Conservation (phyloP, 2,113 vertebrate species). For the Calonectris borealis region DNA sequence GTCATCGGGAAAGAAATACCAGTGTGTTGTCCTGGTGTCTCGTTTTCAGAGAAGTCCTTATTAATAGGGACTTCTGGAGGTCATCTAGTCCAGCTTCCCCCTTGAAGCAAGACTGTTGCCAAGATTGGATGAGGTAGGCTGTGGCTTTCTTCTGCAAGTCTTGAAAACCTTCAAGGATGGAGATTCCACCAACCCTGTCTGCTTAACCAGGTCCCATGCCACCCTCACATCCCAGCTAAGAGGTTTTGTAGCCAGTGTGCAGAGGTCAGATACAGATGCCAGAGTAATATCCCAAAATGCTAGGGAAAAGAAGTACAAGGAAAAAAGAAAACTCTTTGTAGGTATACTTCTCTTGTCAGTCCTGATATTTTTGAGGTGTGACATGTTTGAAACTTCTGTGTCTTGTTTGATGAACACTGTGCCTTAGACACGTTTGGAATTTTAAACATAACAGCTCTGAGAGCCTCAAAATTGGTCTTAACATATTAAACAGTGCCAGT, state of each 20-base stretch:
- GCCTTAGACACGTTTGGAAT: neutral
- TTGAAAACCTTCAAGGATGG: neutral
- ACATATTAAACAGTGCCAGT: neutral
- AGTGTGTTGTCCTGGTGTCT: neutral
- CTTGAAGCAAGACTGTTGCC: neutral
- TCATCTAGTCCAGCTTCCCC: neutral
- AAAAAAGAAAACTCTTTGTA: neutral
- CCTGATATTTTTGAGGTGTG: neutral
- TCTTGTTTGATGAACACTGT: neutral
- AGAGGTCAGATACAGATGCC: neutral
- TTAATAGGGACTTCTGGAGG: neutral
- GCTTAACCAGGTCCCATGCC: neutral
- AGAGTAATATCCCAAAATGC: neutral
- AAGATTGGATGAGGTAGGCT: neutral
- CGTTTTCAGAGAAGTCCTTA: neutral
- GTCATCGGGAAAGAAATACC: neutral
- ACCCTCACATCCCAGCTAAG: rapidly evolving
- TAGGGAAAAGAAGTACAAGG: neutral
- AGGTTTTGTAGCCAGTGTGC: neutral
- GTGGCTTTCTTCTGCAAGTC: neutral
- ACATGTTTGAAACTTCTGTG: neutral
- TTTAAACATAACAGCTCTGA: neutral
- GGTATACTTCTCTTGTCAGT: neutral
- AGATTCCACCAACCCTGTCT: neutral
- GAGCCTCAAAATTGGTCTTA: neutral